A percentile compares a stretch with the other conserved stretches of the same genome.
Conservation (phyloP, 2,113 vertebrate species). For the Balaeniceps rex region DNA sequence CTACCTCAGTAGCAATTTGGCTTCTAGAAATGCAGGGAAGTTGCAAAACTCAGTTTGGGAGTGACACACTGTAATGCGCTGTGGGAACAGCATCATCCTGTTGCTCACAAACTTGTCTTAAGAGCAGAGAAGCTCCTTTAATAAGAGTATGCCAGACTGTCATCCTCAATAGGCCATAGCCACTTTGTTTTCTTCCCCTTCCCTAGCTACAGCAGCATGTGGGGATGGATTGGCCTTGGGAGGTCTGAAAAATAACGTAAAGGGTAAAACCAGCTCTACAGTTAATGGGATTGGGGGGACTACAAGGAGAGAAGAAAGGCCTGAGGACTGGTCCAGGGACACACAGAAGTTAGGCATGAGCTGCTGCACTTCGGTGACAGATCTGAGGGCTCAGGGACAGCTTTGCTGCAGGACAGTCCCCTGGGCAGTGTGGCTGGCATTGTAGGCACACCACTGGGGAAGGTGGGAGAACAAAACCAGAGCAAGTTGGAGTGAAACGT, state of each 20-base stretch:
- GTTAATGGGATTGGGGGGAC: neutral
- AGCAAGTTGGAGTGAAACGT: neutral
- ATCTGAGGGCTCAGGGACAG: neutral
- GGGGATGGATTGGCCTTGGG: neutral
- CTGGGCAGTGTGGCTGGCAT: neutral
- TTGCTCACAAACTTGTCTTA: neutral
- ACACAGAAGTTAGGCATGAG: neutral
- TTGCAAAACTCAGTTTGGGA: neutral
- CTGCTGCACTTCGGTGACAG: neutral
- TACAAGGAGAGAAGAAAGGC: neutral
- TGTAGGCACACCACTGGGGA: neutral
- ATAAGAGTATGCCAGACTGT: neutral
- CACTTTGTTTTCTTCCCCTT: neutral
- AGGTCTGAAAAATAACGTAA: neutral
- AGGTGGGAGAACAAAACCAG: neutral
- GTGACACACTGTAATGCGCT: neutral
- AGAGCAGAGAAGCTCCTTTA: neutral
- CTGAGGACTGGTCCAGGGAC: too few species aligned
- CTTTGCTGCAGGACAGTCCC: neutral
- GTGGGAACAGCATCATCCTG: neutral
- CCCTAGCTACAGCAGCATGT: neutral
- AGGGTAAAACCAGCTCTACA: neutral
- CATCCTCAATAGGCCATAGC: neutral
- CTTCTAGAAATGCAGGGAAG: neutral
- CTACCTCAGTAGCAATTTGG: neutral